Conservation (phyloP, 2,797 vertebrate genomes). For the Pygocentrus nattereri region DNA sequence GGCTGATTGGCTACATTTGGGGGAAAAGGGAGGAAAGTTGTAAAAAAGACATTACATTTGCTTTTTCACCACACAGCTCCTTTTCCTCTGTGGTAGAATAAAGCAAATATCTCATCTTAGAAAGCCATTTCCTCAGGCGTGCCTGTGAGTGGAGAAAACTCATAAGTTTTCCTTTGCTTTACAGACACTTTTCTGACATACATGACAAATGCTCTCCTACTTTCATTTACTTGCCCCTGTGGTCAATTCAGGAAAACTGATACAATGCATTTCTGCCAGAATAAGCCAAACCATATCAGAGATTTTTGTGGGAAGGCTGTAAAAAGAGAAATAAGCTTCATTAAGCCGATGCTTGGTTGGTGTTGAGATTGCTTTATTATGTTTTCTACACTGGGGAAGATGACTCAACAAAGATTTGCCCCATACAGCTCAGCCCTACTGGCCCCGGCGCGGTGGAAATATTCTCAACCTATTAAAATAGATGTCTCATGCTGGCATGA, state of each 20-base stretch:
- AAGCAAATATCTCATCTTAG: not conserved
- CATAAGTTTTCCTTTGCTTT: not conserved
- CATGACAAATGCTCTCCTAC: constrained; percentile 16
- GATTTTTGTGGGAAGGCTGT: too few relatives aligned
- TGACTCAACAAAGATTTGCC: constrained; percentile 24
- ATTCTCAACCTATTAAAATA: constrained; percentile 28
- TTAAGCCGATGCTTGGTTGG: not conserved
- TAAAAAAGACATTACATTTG: too few relatives aligned
- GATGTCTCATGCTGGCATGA: too few relatives aligned
- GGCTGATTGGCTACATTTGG: too few relatives aligned
- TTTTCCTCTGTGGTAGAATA: too few relatives aligned
- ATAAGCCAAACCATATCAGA: too few relatives aligned
- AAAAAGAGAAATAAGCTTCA: not conserved
- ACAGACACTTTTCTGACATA: not conserved
- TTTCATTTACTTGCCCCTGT: not conserved
- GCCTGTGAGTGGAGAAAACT: not conserved
- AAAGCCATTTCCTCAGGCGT: not conserved
- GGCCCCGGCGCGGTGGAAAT: constrained; percentile 5
- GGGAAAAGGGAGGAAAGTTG: too few relatives aligned
- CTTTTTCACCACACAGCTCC: too few relatives aligned
- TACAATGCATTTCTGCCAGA: too few relatives aligned
- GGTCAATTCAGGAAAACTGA: not conserved
- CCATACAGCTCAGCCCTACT: not conserved
- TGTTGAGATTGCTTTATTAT: not conserved
- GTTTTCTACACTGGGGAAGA: not conserved